Conservation (phyloP, 2,888 invertebrate genomes). For the Drosophila meridiana region DNA sequence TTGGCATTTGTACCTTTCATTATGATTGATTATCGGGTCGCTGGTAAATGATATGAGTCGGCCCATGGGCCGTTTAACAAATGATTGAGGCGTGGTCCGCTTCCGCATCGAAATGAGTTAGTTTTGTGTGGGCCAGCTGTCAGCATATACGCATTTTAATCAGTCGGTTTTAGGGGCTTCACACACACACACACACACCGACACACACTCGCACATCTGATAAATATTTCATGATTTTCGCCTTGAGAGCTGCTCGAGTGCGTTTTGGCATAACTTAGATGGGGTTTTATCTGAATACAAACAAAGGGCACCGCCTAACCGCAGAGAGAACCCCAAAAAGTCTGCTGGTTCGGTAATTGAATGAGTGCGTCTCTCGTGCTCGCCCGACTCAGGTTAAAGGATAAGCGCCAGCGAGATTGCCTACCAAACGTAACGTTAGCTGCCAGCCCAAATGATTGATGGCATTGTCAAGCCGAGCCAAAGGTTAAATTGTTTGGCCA, state of each 20-base stretch:
- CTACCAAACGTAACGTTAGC: conserved; percentile 65
- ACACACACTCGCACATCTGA: conserved; percentile 51
- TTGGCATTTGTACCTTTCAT: conserved; percentile 41
- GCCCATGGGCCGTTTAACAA: conserved; percentile 66
- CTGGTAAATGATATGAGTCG: conserved; percentile 43
- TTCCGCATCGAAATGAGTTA: conserved; percentile 63
- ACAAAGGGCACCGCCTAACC: conserved; percentile 37
- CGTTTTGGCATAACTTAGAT: conserved; percentile 69
- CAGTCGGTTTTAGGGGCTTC: conserved; percentile 38
- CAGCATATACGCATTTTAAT: conserved; percentile 65
- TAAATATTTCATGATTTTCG: conserved; percentile 73
- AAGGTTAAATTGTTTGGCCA: conserved; percentile 68
- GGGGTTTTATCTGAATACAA: conserved; percentile 51
- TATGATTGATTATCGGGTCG: conserved; percentile 73
- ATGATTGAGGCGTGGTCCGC: conserved; percentile 37
- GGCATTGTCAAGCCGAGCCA: conserved; percentile 45
- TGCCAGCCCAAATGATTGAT: conserved; percentile 56
- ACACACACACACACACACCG: conserved; percentile 48
- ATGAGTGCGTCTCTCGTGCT: conserved; percentile 37
- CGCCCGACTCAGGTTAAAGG: conserved; percentile 40
- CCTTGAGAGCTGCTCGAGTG: conserved; percentile 61
- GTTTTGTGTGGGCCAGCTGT: conserved; percentile 34
- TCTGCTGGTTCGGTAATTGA: conserved; percentile 64
- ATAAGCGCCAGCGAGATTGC: conserved; percentile 69
- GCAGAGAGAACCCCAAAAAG: conserved; percentile 6